phyloP scores from a whole-genome alignment of 2,888 invertebrate genomes.

The Pyrocoelia pectoralis region DNA sequence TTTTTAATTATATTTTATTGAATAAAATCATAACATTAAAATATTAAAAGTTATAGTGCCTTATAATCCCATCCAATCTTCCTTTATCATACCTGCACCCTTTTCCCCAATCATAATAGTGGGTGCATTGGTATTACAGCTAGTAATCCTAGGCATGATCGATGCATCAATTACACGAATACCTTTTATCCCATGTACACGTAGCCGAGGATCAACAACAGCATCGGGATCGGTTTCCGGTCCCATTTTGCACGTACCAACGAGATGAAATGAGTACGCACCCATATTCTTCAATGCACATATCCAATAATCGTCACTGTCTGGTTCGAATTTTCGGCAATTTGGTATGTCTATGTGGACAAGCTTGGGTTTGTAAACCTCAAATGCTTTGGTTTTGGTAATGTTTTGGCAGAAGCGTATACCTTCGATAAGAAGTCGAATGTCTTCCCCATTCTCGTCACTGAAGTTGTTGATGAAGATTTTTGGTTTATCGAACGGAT shows the following conservation, averaged over 20 bases:
- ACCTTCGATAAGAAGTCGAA: not conserved
- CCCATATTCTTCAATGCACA: constrained; percentile 55
- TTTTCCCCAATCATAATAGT: constrained; percentile 92
- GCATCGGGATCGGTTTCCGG: constrained; percentile 76
- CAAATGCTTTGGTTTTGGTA: constrained; percentile 10
- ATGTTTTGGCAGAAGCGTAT: not conserved
- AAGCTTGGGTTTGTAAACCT: not conserved
- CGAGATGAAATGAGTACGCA: constrained; percentile 36
- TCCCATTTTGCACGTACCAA: constrained; percentile 72
- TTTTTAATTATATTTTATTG: too few species aligned
- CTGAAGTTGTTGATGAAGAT: constrained; percentile 71
- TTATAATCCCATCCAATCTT: constrained; percentile 70
- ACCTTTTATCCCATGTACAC: constrained; percentile 80
- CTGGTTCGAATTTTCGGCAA: constrained; percentile 50
- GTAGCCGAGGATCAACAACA: constrained; percentile 73
- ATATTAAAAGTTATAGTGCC: not conserved
- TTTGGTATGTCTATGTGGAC: constrained; percentile 4
- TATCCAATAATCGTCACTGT: constrained; percentile 63
- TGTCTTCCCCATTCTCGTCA: constrained; percentile 4
- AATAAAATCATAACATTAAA: too few species aligned
- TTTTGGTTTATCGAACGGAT: constrained; percentile 57
- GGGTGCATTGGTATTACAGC: constrained; percentile 90
- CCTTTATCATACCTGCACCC: constrained; percentile 86
- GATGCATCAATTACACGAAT: constrained; percentile 84
- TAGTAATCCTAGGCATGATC: constrained; percentile 89